These are phyloP conservation scores for Eledona agricola DNA, from an alignment of 2,888 invertebrate genomes.

Conservation along the genomic window DNA sequence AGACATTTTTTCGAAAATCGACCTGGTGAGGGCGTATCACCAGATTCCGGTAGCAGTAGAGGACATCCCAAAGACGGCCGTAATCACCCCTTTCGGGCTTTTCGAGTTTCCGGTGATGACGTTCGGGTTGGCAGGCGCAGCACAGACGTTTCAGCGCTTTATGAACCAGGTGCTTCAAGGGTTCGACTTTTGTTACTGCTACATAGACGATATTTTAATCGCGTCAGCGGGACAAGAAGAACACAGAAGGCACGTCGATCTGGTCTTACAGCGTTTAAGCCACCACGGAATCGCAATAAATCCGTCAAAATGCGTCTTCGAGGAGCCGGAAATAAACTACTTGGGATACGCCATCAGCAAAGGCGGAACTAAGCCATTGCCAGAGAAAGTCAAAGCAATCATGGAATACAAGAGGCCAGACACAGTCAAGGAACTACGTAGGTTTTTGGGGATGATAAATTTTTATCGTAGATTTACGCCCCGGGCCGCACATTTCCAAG, in stretches of 20 bases:
- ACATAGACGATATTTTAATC: constrained; percentile 57
- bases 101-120: constrained; percentile 52
- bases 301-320: constrained; percentile 50
- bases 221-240: too few species aligned
- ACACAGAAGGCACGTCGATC: constrained; percentile 46
- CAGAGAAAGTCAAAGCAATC: too few species aligned
- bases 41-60: constrained; percentile 53
- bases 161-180: constrained; percentile 51
- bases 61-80: constrained; percentile 47
- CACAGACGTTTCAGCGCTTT: constrained; percentile 58
- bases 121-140: constrained; percentile 58
- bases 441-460: too few species aligned
- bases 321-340: too few species aligned
- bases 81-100: constrained; percentile 45
- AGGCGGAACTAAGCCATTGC: too few species aligned
- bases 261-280: constrained; percentile 42
- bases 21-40: too few species aligned
- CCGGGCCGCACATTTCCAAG: too few species aligned
- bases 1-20: too few species aligned
- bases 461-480: too few species aligned
- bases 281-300: constrained; percentile 50
- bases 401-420: too few species aligned
- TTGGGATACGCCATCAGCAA: too few species aligned
- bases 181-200: constrained; percentile 50
- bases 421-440: too few species aligned